Conservation (phyloP, 2,113 vertebrate species). For the Scytalopus superciliaris region DNA sequence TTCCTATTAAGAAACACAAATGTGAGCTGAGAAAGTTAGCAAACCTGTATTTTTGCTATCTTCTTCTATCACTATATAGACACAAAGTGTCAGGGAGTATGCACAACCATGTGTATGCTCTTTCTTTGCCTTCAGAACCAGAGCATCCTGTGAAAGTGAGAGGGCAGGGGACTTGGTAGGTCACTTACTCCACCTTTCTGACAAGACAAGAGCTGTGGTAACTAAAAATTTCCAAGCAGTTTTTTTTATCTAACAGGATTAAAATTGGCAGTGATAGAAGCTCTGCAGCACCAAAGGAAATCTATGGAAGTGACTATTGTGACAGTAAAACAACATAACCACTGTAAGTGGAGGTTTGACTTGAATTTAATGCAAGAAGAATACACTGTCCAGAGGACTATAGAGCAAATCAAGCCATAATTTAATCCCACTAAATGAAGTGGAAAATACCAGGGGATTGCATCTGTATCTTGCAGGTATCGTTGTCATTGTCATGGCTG, state of each 20-base stretch:
- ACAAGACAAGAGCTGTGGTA: neutral
- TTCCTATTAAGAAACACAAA: neutral
- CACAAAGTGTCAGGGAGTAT: rapidly evolving
- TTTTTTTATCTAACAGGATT: neutral
- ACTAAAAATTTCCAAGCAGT: neutral
- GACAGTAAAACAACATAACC: neutral
- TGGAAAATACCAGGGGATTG: neutral
- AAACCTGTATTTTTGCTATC: neutral
- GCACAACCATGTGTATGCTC: rapidly evolving
- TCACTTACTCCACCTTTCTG: neutral
- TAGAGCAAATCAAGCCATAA: neutral
- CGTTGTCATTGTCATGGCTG: too few relatives aligned
- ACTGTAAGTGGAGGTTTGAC: neutral
- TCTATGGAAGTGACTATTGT: neutral
- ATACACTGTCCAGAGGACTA: neutral
- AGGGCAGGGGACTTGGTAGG: neutral
- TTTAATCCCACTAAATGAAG: neutral
- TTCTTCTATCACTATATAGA: neutral
- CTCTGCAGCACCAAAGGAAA: neutral
- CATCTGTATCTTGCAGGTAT: neutral
- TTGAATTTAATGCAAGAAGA: neutral
- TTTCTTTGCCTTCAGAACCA: neutral
- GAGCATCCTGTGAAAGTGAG: neutral
- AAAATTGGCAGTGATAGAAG: neutral
- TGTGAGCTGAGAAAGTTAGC: neutral